A percentile compares a stretch with the other conserved stretches of the same genome.
These are phyloP conservation scores for Phenacoccus solenopsis DNA, from an alignment of 1,140 invertebrate species.

Conservation along the genomic window DNA sequence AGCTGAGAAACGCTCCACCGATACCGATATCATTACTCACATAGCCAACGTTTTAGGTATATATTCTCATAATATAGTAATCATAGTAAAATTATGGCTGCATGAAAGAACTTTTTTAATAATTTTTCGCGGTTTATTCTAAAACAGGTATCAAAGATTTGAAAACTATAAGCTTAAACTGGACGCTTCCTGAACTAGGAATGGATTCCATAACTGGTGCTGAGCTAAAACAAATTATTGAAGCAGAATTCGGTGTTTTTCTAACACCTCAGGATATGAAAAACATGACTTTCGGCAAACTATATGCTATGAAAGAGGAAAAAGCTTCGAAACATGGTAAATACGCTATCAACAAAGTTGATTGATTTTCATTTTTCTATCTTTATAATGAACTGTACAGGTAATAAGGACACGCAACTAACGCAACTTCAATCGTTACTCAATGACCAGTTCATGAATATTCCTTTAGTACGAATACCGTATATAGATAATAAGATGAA, in stretches of 20 bases:
- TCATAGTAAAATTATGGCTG: too few relatives aligned
- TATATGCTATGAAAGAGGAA: background rate
- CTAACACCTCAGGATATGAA: background rate
- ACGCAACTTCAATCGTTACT: background rate
- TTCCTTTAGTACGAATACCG: background rate
- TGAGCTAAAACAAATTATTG: background rate
- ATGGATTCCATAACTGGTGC: background rate
- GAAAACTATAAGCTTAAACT: background rate
- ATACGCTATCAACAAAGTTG: background rate
- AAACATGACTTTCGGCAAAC: background rate
- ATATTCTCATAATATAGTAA: too few relatives aligned
- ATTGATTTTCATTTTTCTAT: background rate
- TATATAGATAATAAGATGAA: background rate
- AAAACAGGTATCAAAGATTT: background rate
- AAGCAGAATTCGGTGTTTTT: background rate
- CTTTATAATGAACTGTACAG: background rate
- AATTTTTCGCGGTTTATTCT: too few relatives aligned
- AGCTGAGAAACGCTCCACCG: conserved; percentile 47
- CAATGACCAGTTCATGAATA: background rate
- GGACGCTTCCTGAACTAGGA: background rate
- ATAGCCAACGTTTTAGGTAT: background rate
- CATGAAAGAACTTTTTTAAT: too few relatives aligned
- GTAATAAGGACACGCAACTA: background rate
- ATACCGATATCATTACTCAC: conserved; percentile 36
- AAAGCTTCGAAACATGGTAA: background rate